Base-by-base conservation (phyloP, 2,113 vertebrate genomes). In the Anser cygnoides region DNA sequence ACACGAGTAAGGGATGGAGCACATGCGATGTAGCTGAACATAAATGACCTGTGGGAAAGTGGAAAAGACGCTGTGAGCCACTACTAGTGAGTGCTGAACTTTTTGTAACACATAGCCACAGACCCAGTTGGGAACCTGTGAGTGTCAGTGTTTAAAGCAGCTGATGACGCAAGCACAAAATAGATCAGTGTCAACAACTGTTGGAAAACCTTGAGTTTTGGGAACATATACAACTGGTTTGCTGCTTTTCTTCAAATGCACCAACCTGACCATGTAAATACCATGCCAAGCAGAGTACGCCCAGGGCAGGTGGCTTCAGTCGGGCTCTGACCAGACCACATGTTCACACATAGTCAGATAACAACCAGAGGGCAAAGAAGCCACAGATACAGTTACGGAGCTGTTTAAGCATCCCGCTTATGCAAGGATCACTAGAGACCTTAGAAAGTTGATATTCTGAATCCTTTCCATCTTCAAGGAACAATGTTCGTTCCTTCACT, bases 281-380 rank as follows among this genome's bases (percentile, higher is more conserved):
- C 6, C 44, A 3, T 1, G 11, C 35, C 3, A 11, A 71, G 62
- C 15, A 67, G 84, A 81, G 44, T 0, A 6, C 3, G 46, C 44
- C 44, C 67, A 68, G 44, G 86, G 63, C 67, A 89, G 55, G 10
- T 33, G 59, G 12, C 25, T 59, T 73, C 41, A 1, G 37, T 1
- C 3, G 5, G 67, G 49, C n/a, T 86, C 49, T 52, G 37, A 39
- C 7, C 0, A 0, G 3, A 33, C 33, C 39, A 6, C 5, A 4
- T 39, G 11, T 44, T 66, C 37, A 6, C 22, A 3, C 3, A 11
- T 6, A 2, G 21, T 16, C 1, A 0, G 28, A 8, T 10, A 14
- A 35, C 22, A 49, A n/a, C n/a, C 61, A 50, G 54, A 63, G 37
- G 37, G 39, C 66, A 91, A 59, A 55, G 68, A 54, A 41, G n/a